phyloP scores from a whole-genome alignment of 2,797 vertebrate species.

The Sebastes hopkinsi region DNA sequence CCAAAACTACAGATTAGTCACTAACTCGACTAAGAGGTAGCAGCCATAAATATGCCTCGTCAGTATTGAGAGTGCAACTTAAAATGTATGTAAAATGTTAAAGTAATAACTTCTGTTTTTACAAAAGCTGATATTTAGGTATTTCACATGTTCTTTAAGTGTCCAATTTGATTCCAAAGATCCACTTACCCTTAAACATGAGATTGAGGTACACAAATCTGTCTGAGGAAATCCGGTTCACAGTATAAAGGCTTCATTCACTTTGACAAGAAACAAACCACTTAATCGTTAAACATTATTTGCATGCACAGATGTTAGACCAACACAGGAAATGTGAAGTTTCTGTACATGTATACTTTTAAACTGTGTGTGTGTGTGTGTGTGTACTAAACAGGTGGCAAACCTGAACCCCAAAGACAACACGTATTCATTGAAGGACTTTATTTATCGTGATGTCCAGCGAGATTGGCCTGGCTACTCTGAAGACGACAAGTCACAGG shows the following conservation, averaged over 20 bases:
- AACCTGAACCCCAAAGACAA: slow-evolving; percentile 93
- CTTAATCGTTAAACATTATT: slow-evolving; percentile 31
- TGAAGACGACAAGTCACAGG: slow-evolving; percentile 85
- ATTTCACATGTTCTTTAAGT: not conserved
- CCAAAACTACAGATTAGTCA: too few species aligned
- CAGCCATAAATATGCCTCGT: not conserved
- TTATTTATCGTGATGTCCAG: slow-evolving; percentile 89
- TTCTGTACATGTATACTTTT: slow-evolving; percentile 28
- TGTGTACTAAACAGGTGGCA: slow-evolving; percentile 84
- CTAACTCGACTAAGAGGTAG: too few species aligned
- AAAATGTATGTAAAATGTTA: not conserved
- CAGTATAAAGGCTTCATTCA: slow-evolving; percentile 42
- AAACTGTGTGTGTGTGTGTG: not conserved
- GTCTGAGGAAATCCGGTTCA: slow-evolving; percentile 1
- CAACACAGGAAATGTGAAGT: slow-evolving; percentile 52
- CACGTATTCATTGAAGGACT: slow-evolving; percentile 90
- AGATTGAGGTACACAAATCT: slow-evolving; percentile 4
- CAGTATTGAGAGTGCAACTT: not conserved
- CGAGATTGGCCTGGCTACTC: slow-evolving; percentile 93
- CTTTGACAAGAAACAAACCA: slow-evolving; percentile 5
- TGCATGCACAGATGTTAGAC: slow-evolving; percentile 61
- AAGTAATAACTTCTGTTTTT: not conserved
- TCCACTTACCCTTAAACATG: not conserved
- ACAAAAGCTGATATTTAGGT: not conserved
- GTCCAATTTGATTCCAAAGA: not conserved